Evolutionary conservation across 1,140 invertebrate species (phyloP), one percentile per base, ranked within the genome.

Genomic region (Bilobella aurantiaca): DNA sequence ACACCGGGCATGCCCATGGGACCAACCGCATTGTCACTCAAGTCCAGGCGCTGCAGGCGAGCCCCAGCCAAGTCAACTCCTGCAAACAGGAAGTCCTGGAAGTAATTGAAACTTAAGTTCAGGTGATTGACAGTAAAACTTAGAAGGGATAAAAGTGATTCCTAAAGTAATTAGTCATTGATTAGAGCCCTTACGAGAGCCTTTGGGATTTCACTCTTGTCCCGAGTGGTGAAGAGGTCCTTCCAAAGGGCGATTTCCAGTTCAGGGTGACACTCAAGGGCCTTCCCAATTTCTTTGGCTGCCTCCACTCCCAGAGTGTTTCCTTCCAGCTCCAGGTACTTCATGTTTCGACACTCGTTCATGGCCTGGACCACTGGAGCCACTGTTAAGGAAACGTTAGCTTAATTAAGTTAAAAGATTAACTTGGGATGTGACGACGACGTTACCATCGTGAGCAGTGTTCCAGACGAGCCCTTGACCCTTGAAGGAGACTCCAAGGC

Each of bases 11-110:
- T 88, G 37, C 94, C 96, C 75, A 96, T 92, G 0, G 96, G 95
- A 3, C 96, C 96, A 76, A 99, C 90, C 0, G 96, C 96, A 83
- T 99, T 99, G 76, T 99, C 96, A 79, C 94, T 97, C 0, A 99
- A 81, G 75, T 99, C 94, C 12, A 99, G 78, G 70, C 93, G 88
- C 0, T 86, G 83, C 0, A 99, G 80, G 2, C 84, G 79, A 1
- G 91, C 90, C 1, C 84, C 83, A 0, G 93, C 88, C 12, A 75
- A 73, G 60, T 91, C 90, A 57, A 99, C 82, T 3, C 90, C 93
- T 66, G 81, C 81, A 3, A 91, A 88, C 1, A 98, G 78, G 69
- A 83, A 83, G 78, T 85, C 82, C 87, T 89, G 76, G 3, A n/a
- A 78, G 78, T 67, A 72, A 62, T 18, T 12, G 18, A 42, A 18